phyloP scores from a whole-genome alignment of 2,797 vertebrate genomes.

The Geotrypetes seraphini region DNA sequence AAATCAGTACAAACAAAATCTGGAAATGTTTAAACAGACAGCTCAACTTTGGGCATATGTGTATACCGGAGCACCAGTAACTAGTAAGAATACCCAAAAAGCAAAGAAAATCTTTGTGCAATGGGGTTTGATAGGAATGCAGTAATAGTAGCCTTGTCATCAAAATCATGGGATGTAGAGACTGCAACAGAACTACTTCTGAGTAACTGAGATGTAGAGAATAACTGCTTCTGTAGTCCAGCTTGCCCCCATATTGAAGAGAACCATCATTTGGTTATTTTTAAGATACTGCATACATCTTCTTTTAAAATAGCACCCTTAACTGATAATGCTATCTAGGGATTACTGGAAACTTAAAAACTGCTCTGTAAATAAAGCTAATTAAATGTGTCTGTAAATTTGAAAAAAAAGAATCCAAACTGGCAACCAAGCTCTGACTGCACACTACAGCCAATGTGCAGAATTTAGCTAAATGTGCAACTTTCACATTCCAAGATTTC shows the following conservation, averaged over 20 bases:
- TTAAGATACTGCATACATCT: conserved; percentile 80
- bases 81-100: too few relatives aligned
- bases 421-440: too few relatives aligned
- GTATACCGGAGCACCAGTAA: too few relatives aligned
- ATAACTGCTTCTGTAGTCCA: conserved; percentile 49
- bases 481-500: too few relatives aligned
- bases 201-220: conserved; percentile 78
- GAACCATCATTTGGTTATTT: conserved; percentile 64
- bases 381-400: conserved; percentile 94
- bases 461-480: too few relatives aligned
- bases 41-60: too few relatives aligned
- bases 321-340: conserved; percentile 65
- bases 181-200: conserved; percentile 94
- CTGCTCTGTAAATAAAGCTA: conserved; percentile 89
- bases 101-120: too few relatives aligned
- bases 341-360: conserved; percentile 70
- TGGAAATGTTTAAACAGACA: too few relatives aligned
- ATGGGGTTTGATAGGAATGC: too few relatives aligned
- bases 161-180: conserved; percentile 98
- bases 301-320: conserved; percentile 72
- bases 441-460: too few relatives aligned
- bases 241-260: conserved; percentile 59
- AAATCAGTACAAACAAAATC: too few relatives aligned
- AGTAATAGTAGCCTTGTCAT: conserved; percentile 98
- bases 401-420: too few relatives aligned